These are phyloP conservation scores for Pterophyllum scalare DNA, from an alignment of 2,113 vertebrate species.

Conservation along the genomic window DNA sequence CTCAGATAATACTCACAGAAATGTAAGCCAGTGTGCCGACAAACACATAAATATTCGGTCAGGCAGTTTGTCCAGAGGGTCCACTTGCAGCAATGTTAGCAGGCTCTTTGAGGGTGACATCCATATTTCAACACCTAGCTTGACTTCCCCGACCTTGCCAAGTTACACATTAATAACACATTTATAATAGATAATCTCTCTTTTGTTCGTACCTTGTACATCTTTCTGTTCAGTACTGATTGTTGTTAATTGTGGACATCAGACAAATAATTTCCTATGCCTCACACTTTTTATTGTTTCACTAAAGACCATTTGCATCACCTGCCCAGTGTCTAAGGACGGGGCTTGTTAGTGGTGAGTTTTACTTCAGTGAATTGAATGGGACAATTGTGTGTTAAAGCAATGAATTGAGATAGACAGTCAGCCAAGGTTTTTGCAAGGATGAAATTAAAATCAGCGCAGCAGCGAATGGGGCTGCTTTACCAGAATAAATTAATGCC, in stretches of 20 bases:
- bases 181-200: conserved; percentile 81
- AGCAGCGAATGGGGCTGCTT: conserved; percentile 69
- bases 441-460: conserved; percentile 80
- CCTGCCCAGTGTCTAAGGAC: conserved; percentile 57
- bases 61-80: conserved; percentile 69
- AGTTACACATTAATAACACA: conserved; percentile 82
- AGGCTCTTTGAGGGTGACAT: conserved; percentile 70
- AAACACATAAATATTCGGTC: conserved; percentile 70
- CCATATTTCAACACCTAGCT: conserved; percentile 80
- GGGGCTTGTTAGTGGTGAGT: conserved; percentile 61
- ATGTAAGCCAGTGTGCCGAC: conserved; percentile 24
- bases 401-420: conserved; percentile 80
- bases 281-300: conserved; percentile 72
- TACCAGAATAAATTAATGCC: conserved; percentile 78
- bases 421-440: conserved; percentile 79
- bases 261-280: conserved; percentile 77
- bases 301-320: conserved; percentile 79
- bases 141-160: conserved; percentile 78
- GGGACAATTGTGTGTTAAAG: conserved; percentile 79
- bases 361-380: conserved; percentile 76
- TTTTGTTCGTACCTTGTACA: conserved; percentile 76
- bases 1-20: conserved; percentile 34
- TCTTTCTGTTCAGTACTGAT: conserved; percentile 59
- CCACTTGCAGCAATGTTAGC: conserved; percentile 72
- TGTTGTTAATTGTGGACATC: conserved; percentile 80